phyloP scores from a whole-genome alignment of 2,113 vertebrate species.

The Eulemur macaco region DNA sequence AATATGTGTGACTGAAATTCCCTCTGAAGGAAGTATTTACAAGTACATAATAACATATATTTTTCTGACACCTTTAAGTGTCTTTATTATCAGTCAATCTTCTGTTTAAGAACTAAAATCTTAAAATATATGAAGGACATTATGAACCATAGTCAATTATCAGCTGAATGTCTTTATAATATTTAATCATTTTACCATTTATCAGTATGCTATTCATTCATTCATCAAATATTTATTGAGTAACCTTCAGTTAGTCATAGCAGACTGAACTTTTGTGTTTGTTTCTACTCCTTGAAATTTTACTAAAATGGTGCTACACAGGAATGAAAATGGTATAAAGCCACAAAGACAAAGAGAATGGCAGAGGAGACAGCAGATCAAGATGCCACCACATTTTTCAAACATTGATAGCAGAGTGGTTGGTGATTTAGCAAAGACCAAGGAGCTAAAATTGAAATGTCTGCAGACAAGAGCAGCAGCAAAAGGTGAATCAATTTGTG shows the following conservation, averaged over 20 bases:
- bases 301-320: neutral
- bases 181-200: neutral
- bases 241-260: neutral
- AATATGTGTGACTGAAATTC: neutral
- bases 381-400: neutral
- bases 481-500: neutral
- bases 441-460: neutral
- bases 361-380: neutral
- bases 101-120: neutral
- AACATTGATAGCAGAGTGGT: neutral
- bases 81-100: neutral
- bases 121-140: neutral
- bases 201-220: neutral
- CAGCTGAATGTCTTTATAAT: neutral
- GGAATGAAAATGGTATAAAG: neutral
- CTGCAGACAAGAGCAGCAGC: neutral
- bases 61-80: neutral
- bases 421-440: neutral
- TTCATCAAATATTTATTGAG: neutral
- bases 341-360: neutral
- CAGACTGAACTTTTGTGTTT: neutral
- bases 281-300: neutral
- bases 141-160: neutral
- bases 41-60: neutral
- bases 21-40: neutral